Evolutionary conservation across 2,113 vertebrate genomes (phyloP), one percentile per base, ranked within the genome.

Genomic region (Casuarius casuarius): DNA sequence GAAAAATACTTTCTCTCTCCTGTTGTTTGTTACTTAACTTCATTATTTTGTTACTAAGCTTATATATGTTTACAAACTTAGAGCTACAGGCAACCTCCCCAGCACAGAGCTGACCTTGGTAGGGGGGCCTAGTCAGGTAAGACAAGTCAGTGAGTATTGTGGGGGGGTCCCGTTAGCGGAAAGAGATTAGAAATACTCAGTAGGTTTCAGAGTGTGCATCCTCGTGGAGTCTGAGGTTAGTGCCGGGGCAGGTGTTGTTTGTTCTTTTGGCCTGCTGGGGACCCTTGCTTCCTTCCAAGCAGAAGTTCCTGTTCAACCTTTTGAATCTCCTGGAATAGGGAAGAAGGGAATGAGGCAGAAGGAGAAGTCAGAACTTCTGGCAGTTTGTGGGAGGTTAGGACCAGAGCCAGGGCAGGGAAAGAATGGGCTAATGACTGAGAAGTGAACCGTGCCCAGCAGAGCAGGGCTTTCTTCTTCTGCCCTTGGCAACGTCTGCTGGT

Each of bases 1-100:
- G 52, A 92, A 95, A 83, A 17, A 10, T 79, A 46, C 59, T 72
- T 90, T 95, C 48, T 72, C 62, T 88, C 59, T 88, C 40, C 29
- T 71, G 33, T 91, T 84, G n/a, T 78, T 94, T 85, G 33, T 81
- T 90, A 54, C 35, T 92, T 77, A 90, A 76, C 63, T 93, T 40
- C 18, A 71, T 76, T 91, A 59, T 38, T 79, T 82, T 75, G 46
- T 85, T 85, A 58, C 58, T 85, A 56, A 76, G 79, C 28, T 73
- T 28, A 17, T 74, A 35, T 62, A 87, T 94, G 51, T 66, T 88
- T 48, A 44, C 35, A 62, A 91, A 51, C 5, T 23, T 21, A 46
- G 52, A 42, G 38, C 38, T 38, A 38, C 38, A 38, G 38, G 38
- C 38, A 71, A 40, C 20, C 19, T 75, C 38, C 28, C 38, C 7